Evolutionary conservation across 2,797 vertebrate species (phyloP).

Genomic region (Poecile montanus): DNA sequence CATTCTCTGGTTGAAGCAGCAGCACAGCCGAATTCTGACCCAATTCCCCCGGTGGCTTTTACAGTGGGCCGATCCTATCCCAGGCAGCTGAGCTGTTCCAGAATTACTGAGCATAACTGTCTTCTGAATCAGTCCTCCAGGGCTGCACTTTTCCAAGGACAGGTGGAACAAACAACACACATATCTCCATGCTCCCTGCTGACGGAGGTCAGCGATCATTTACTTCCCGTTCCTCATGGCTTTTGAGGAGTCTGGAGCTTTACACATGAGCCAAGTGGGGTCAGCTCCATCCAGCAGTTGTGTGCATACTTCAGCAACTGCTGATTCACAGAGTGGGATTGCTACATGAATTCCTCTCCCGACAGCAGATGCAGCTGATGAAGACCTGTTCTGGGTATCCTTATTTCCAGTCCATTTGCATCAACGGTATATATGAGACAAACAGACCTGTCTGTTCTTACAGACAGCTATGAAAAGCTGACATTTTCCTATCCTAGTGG

Average conservation of each 20-base stretch:
- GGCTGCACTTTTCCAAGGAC: neutral
- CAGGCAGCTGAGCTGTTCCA: neutral
- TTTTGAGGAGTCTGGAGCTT: neutral
- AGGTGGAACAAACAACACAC: conserved; percentile 29
- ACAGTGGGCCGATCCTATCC: neutral
- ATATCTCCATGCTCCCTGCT: neutral
- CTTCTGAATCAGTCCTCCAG: conserved; percentile 33
- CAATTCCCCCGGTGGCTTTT: neutral
- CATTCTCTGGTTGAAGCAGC: neutral
- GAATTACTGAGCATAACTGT: conserved; percentile 5
- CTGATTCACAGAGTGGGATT: neutral
- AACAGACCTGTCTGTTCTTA: neutral
- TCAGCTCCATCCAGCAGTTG: neutral
- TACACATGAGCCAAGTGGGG: neutral
- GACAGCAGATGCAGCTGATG: neutral
- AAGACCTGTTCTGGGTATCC: neutral
- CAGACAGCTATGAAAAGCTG: neutral
- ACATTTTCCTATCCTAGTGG: neutral
- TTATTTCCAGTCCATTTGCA: conserved; percentile 19
- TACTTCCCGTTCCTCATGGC: conserved; percentile 5
- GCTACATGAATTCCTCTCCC: neutral
- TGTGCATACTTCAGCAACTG: neutral
- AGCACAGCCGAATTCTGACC: neutral
- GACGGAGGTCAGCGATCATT: neutral
- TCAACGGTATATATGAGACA: neutral